A percentile compares a stretch with the other conserved stretches of the same genome.
Evolutionary conservation across 1,140 invertebrate species (phyloP).

Genomic region (Drosophila tsacasi): DNA sequence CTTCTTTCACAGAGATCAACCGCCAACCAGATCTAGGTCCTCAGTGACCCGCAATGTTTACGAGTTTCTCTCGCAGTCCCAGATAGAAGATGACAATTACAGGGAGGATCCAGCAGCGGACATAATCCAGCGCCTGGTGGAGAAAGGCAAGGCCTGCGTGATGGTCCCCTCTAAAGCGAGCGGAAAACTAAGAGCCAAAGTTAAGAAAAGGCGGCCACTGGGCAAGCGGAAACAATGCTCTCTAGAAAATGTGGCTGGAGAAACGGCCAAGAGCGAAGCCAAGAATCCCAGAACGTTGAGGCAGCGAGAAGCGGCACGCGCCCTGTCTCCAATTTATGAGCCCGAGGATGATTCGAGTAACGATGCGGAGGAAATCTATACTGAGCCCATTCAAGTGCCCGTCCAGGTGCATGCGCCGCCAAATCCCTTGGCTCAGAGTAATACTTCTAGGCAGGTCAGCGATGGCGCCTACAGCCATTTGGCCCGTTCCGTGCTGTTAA

Average conservation of each 20-base stretch:
- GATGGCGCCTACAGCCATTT: conserved; percentile 65
- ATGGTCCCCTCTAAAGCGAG: conserved; percentile 38
- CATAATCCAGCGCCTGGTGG: conserved; percentile 69
- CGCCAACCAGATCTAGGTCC: conserved; percentile 31
- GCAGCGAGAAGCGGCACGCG: neutral
- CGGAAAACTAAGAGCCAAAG: conserved; percentile 32
- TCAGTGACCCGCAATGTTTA: conserved; percentile 64
- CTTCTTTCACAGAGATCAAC: conserved; percentile 61
- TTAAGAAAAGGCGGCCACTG: conserved; percentile 23
- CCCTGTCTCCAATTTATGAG: conserved; percentile 57
- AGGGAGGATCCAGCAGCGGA: conserved; percentile 66
- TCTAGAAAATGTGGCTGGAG: neutral
- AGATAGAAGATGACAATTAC: conserved; percentile 51
- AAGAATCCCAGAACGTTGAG: neutral
- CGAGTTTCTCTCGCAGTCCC: conserved; percentile 74
- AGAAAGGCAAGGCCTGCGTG: conserved; percentile 57
- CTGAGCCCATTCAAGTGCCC: conserved; percentile 3
- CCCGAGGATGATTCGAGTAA: conserved; percentile 23
- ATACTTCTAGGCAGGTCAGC: conserved; percentile 1
- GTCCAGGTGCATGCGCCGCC: conserved; percentile 28
- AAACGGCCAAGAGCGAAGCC: neutral
- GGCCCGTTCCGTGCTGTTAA: conserved; percentile 64
- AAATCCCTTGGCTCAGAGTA: neutral
- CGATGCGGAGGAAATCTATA: neutral
- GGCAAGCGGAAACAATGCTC: conserved; percentile 52